phyloP scores from a whole-genome alignment of 2,113 vertebrate genomes.

The Crotalus viridis region DNA sequence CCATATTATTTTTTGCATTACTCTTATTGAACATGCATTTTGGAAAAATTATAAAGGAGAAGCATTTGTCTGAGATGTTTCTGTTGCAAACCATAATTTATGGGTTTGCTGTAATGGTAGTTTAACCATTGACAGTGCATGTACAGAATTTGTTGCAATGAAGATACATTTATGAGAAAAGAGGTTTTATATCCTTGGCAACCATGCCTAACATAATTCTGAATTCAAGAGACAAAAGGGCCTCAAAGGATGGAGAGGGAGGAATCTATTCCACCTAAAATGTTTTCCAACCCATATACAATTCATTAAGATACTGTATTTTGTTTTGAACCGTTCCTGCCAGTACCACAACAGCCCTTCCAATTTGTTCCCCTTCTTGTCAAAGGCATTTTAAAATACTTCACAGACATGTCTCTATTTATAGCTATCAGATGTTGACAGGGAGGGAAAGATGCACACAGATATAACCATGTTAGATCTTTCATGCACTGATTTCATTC shows the following conservation, averaged over 20 bases:
- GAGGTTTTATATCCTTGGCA: neutral
- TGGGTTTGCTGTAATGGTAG: neutral
- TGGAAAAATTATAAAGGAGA: neutral
- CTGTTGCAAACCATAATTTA: neutral
- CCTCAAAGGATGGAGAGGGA: neutral
- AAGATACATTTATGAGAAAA: neutral
- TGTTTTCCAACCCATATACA: neutral
- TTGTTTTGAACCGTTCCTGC: neutral
- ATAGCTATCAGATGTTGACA: constrained; percentile 36
- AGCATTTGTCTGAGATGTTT: neutral
- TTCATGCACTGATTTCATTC: constrained; percentile 24
- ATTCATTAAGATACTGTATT: neutral
- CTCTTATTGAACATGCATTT: neutral
- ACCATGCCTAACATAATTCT: neutral
- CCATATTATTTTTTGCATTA: neutral
- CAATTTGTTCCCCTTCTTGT: constrained; percentile 22
- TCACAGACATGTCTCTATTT: constrained; percentile 38
- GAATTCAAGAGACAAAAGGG: neutral
- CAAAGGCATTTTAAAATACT: constrained; percentile 35
- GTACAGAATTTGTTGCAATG: neutral
- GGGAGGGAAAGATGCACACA: constrained; percentile 20
- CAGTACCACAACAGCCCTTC: neutral
- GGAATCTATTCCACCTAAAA: neutral
- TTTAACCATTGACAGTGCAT: neutral
- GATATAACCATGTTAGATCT: constrained; percentile 24